phyloP scores from a whole-genome alignment of 2,888 invertebrate species.

The Agrypnus murinus region DNA sequence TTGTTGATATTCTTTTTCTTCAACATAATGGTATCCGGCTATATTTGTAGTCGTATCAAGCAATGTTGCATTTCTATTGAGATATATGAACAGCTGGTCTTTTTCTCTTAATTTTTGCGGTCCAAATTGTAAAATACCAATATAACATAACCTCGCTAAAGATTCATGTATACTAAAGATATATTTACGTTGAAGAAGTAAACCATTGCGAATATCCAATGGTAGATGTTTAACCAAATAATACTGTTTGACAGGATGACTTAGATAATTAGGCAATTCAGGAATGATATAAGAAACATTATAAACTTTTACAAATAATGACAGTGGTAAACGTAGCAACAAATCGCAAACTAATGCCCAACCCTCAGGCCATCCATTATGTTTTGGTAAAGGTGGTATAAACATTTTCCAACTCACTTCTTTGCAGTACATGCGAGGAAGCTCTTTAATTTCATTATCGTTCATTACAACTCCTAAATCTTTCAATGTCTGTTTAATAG shows the following conservation, averaged over 20 bases:
- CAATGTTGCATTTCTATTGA: conserved; percentile 78
- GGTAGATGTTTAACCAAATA: conserved; percentile 79
- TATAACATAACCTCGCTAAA: conserved; percentile 76
- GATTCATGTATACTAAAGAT: conserved; percentile 75
- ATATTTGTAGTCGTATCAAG: conserved; percentile 79
- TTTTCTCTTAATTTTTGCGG: conserved; percentile 79
- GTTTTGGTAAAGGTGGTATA: conserved; percentile 78
- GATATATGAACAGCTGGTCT: conserved; percentile 81
- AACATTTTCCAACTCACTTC: conserved; percentile 82
- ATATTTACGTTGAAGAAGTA: conserved; percentile 76
- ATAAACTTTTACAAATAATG: conserved; percentile 80
- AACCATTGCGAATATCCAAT: conserved; percentile 70
- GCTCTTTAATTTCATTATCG: conserved; percentile 69
- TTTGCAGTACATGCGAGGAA: conserved; percentile 72
- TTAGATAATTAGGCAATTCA: conserved; percentile 75
- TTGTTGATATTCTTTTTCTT: conserved; percentile 75
- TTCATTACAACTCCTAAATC: conserved; percentile 60
- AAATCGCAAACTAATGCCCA: conserved; percentile 84
- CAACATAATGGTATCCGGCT: conserved; percentile 77
- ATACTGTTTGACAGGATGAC: conserved; percentile 80
- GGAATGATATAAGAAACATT: conserved; percentile 75
- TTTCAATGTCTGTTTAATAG: conserved; percentile 64
- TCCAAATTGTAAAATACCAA: conserved; percentile 82
- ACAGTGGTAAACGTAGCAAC: conserved; percentile 80
- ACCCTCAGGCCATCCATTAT: conserved; percentile 76